Evolutionary conservation across 2,113 vertebrate genomes (phyloP).

Genomic region (Ivindomyrus marchei): DNA sequence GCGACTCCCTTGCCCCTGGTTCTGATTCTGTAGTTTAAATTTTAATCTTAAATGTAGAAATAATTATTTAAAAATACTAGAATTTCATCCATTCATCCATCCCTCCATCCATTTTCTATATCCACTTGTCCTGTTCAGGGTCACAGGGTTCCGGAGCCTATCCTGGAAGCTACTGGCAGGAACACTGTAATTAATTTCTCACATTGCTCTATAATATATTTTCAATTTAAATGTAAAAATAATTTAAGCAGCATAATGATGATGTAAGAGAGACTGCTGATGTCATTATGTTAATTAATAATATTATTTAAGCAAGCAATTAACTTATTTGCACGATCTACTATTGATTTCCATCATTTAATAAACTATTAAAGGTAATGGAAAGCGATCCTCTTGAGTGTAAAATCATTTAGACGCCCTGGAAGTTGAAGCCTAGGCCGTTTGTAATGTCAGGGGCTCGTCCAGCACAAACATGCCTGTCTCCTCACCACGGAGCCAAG

Average conservation of each 20-base stretch:
- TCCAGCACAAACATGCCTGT: not conserved
- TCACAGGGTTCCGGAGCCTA: not conserved
- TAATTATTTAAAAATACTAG: not conserved
- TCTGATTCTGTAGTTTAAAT: not conserved
- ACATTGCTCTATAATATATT: not conserved
- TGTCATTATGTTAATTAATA: not conserved
- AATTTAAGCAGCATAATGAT: not conserved
- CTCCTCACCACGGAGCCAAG: not conserved
- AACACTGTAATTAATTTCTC: not conserved
- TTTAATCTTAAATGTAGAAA: not conserved
- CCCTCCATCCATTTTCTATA: not conserved
- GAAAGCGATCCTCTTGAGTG: not conserved
- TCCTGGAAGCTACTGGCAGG: not conserved
- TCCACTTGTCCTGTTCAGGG: not conserved
- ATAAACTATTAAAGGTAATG: not conserved
- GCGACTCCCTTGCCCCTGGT: slow-evolving; percentile 43
- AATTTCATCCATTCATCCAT: not conserved
- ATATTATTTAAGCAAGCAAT: slow-evolving; percentile 25
- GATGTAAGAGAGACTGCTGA: not conserved
- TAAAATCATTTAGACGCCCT: not conserved
- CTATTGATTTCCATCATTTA: slow-evolving; percentile 15
- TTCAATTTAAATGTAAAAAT: not conserved
- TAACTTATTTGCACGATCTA: slow-evolving; percentile 13
- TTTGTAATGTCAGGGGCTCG: not conserved
- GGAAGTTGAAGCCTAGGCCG: not conserved